Evolutionary conservation across 2,888 invertebrate genomes (phyloP).

Genomic region (Melolontha melolontha): DNA sequence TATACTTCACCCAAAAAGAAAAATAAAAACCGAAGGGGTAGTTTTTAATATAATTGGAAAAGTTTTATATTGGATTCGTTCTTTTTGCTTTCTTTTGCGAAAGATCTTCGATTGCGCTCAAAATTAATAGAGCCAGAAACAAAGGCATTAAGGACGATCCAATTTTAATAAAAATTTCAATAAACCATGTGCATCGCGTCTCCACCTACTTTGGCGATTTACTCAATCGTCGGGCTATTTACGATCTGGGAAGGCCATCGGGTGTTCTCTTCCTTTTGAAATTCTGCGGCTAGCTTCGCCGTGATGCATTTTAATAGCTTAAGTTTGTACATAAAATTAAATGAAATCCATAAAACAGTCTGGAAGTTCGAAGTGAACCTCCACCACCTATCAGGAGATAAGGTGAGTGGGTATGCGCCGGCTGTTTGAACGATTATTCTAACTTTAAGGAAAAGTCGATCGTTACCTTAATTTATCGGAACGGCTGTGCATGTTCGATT

Average conservation of each 20-base stretch:
- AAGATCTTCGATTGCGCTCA: too few relatives aligned
- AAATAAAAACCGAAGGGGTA: too few relatives aligned
- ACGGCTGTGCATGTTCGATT: constrained; percentile 1
- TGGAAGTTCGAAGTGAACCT: neutral
- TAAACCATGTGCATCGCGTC: neutral
- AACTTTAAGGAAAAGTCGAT: constrained; percentile 2
- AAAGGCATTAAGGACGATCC: constrained; percentile 6
- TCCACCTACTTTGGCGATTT: too few relatives aligned
- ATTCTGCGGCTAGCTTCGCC: constrained; percentile 12
- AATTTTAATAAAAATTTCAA: constrained; percentile 14
- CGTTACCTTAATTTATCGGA: constrained; percentile 11
- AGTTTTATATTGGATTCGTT: too few relatives aligned
- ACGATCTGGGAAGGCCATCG: too few relatives aligned
- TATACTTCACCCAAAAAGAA: too few relatives aligned
- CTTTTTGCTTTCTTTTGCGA: too few relatives aligned
- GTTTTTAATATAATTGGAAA: too few relatives aligned
- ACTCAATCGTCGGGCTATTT: neutral
- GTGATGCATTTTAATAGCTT: constrained; percentile 22
- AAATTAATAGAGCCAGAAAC: neutral
- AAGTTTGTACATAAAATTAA: constrained; percentile 25
- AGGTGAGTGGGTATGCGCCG: neutral
- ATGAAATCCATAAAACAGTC: constrained; percentile 24
- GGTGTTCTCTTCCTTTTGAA: neutral
- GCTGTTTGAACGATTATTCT: constrained; percentile 6
- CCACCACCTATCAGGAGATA: neutral